Conservation (phyloP, 1,140 invertebrate genomes). For the Trichomalopsis sarcophagae region DNA sequence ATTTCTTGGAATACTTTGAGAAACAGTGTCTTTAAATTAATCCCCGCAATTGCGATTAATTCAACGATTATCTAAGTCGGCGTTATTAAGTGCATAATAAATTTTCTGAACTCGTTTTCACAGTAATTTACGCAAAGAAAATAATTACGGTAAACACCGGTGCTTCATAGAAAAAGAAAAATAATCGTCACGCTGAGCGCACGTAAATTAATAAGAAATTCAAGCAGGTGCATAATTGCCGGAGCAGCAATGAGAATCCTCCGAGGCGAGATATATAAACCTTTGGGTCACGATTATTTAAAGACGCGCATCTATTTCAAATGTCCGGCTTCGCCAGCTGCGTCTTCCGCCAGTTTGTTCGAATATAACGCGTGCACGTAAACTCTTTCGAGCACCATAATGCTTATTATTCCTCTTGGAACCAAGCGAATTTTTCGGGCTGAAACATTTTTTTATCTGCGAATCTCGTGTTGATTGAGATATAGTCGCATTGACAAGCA, state of each 20-base stretch:
- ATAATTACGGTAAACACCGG: background rate
- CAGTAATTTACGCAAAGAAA: background rate
- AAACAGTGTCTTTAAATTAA: too few relatives aligned
- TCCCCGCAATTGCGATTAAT: too few relatives aligned
- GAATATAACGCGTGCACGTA: slow-evolving; percentile 18
- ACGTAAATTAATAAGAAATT: background rate
- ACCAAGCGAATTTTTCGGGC: background rate
- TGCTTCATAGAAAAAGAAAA: background rate
- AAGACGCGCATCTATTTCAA: slow-evolving; percentile 73
- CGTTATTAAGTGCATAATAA: too few relatives aligned
- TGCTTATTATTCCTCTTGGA: background rate
- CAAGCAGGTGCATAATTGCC: background rate
- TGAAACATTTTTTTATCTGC: background rate
- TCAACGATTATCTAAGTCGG: too few relatives aligned
- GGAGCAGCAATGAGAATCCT: slow-evolving; percentile 15
- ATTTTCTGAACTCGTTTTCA: background rate
- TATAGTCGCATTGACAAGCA: too few relatives aligned
- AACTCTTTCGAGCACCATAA: background rate
- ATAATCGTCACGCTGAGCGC: background rate
- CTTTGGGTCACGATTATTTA: slow-evolving; percentile 74
- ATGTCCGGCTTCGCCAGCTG: slow-evolving; percentile 68
- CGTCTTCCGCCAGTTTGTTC: slow-evolving; percentile 68
- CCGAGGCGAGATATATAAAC: slow-evolving; percentile 53
- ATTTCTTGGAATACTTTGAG: too few relatives aligned
- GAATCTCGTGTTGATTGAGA: too few relatives aligned